Evolutionary conservation across 2,888 invertebrate species (phyloP).

Genomic region (Automeris io): DNA sequence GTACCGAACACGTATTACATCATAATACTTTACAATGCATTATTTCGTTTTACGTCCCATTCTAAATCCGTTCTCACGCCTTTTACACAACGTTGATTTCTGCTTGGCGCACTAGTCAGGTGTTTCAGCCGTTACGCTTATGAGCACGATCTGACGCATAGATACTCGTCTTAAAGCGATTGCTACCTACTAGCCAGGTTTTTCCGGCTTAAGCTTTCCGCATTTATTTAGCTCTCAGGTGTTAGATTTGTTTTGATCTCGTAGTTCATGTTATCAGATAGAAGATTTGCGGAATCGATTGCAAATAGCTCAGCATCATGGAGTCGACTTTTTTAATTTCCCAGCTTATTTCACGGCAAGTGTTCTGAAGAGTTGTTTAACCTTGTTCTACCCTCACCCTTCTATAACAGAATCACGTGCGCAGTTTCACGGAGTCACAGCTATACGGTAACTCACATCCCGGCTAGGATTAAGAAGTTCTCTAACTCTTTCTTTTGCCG

Average conservation of each 20-base stretch:
- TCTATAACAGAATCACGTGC: no score
- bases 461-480: no score
- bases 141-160: constrained; percentile 39
- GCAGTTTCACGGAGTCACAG: no score
- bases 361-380: no score
- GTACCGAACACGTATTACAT: constrained; percentile 66
- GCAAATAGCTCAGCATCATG: no score
- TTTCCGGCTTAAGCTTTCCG: constrained; percentile 70
- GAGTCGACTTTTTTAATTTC: no score
- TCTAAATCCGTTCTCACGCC: constrained; percentile 14
- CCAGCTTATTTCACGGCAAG: no score
- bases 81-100: background rate
- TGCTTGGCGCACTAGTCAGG: background rate
- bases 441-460: no score
- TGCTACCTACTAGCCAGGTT: constrained; percentile 58
- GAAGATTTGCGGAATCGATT: no score
- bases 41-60: constrained; percentile 29
- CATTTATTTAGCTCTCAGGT: constrained; percentile 36
- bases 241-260: constrained; percentile 14
- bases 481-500: no score
- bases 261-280: background rate
- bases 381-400: no score
- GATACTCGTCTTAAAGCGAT: constrained; percentile 38
- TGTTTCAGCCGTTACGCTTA: constrained; percentile 23
- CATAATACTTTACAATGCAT: constrained; percentile 60